Base-by-base conservation (phyloP, 2,797 vertebrate species). In the Cichlasoma orientale region DNA sequence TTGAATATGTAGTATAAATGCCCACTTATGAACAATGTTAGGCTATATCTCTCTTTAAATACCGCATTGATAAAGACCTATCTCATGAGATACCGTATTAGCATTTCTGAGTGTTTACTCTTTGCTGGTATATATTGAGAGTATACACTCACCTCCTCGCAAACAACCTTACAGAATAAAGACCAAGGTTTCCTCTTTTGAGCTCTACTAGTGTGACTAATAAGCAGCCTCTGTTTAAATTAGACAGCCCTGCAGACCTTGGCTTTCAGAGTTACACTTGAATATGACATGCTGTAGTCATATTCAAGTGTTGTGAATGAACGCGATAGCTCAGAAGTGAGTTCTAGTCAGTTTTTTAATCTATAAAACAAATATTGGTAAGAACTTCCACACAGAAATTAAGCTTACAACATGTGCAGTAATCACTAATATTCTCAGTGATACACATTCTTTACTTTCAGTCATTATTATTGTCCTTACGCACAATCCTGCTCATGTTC, bases 91-190 rank as follows among this genome's bases (percentile, higher is more conserved):
- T 58, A 19, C 61, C 19, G 16, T 19, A 47, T 56, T 31, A 27
- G 25, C 56, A 66, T 82, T 83, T 56, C 56, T 72, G 19, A 50
- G 29, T 74, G 61, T 63, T 82, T 69, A 18, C 76, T 66, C 31
- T 27, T 6, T 33, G 21, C 52, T 21, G 69, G 47, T 7, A 68
- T n/a, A 55, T 68, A 50, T n/a, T 75, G 53, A 74, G 66, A 56
- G 52, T 25, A 27, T 12, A 27, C 61, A 50, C n/a, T 74, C 47
- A 63, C 71, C 38, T 78, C 55, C 52, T 74, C 1, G 2, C 53
- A 74, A 83, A 57, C 77, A 86, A 25, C 23, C 21, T 50, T n/a
- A 50, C 0, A 1, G 10, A 29, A 61, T 73, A 31, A 75, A 71
- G 19, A 52, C 25, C 1, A 14, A 27, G 7, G 21, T 78, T 88